These are phyloP conservation scores for Eupithecia centaureata DNA, from an alignment of 2,888 invertebrate species.

Conservation along the genomic window DNA sequence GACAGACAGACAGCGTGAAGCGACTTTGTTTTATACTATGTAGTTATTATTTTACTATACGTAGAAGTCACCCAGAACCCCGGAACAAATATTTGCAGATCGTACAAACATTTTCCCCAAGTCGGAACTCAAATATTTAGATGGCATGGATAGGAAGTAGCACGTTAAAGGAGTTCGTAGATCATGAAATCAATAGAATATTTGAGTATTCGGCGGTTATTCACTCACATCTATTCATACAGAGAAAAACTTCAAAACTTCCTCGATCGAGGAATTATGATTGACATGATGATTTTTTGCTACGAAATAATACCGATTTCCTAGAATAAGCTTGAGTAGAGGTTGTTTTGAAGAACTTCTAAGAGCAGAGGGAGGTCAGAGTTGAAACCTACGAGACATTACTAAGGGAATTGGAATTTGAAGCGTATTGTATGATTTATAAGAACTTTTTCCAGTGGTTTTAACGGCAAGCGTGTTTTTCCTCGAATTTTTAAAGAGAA, in stretches of 20 bases:
- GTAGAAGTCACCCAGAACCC: too few relatives aligned
- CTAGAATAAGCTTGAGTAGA: neutral
- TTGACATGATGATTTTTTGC: neutral
- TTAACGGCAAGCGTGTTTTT: too few relatives aligned
- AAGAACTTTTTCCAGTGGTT: neutral
- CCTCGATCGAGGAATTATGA: neutral
- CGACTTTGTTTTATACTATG: too few relatives aligned
- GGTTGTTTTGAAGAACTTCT: neutral
- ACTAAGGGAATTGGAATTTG: neutral
- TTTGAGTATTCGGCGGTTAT: neutral
- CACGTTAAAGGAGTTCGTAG: neutral
- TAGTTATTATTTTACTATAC: too few relatives aligned
- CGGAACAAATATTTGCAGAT: too few relatives aligned
- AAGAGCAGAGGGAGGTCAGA: neutral
- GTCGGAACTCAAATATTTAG: too few relatives aligned
- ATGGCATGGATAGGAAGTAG: too few relatives aligned
- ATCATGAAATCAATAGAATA: neutral
- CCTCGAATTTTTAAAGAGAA: too few relatives aligned
- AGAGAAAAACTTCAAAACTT: neutral
- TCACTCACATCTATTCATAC: neutral
- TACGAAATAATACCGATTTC: neutral
- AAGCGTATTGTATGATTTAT: neutral
- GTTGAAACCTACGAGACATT: neutral
- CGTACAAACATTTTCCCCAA: too few relatives aligned
- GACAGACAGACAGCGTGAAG: too few relatives aligned